Conservation (phyloP, 2,888 invertebrate species). For the Drosophila melanosoma region DNA sequence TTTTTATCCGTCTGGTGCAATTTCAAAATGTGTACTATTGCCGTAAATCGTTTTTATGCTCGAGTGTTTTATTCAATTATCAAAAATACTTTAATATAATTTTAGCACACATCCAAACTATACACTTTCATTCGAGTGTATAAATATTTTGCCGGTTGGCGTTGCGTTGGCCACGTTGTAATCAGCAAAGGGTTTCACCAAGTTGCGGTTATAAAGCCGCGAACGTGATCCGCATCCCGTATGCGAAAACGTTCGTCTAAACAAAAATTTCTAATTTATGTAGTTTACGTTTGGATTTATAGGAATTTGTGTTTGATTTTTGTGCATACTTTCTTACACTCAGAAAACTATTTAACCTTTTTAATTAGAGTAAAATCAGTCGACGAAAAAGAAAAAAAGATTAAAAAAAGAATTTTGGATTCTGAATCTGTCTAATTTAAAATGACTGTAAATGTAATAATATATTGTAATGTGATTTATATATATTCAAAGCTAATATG, state of each 20-base stretch:
- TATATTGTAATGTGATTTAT: not conserved
- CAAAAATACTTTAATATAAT: conserved; percentile 78
- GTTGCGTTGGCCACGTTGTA: conserved; percentile 69
- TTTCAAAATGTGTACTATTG: conserved; percentile 49
- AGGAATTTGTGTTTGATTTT: conserved; percentile 59
- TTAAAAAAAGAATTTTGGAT: too few species aligned
- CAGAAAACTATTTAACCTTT: not conserved
- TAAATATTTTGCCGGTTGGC: conserved; percentile 26
- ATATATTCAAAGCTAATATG: not conserved
- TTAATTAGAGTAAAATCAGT: too few species aligned
- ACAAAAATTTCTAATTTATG: conserved; percentile 75
- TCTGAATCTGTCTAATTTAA: too few species aligned
- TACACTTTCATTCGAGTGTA: conserved; percentile 15
- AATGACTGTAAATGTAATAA: not conserved
- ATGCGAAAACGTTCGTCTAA: conserved; percentile 60
- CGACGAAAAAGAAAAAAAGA: too few species aligned
- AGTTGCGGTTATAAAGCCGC: conserved; percentile 73
- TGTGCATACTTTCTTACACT: conserved; percentile 15
- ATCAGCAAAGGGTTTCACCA: conserved; percentile 78
- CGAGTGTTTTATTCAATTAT: conserved; percentile 72
- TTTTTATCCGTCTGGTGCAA: conserved; percentile 38
- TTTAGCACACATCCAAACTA: conserved; percentile 30
- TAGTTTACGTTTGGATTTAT: conserved; percentile 78
- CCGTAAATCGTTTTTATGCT: conserved; percentile 63
- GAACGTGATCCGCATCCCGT: conserved; percentile 65